Conservation (phyloP, 2,797 vertebrate genomes). For the Spheniscus humboldti region DNA sequence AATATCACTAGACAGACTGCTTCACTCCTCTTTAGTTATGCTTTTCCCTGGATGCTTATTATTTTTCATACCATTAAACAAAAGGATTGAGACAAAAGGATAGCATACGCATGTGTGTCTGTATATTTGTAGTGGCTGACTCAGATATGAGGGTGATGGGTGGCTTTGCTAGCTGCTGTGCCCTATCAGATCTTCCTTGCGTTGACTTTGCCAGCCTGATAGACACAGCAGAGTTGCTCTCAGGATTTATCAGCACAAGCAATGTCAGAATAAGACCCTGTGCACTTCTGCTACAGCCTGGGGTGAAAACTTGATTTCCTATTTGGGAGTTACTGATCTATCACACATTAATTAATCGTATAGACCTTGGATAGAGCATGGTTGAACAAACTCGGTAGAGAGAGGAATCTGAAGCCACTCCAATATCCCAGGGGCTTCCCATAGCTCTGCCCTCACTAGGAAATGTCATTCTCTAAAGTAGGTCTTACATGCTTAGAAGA, state of each 20-base stretch:
- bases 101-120: fast-evolving
- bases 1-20: background rate
- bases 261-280: slow-evolving; percentile 1
- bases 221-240: background rate
- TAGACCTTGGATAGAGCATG: background rate
- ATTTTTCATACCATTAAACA: background rate
- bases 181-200: background rate
- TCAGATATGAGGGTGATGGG: background rate
- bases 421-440: background rate
- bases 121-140: background rate
- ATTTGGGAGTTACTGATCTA: slow-evolving; percentile 44
- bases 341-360: slow-evolving; percentile 41
- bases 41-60: background rate
- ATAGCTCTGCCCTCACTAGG: slow-evolving; percentile 23
- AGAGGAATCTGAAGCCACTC: slow-evolving; percentile 1
- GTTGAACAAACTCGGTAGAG: background rate
- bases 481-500: slow-evolving; percentile 38
- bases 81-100: background rate
- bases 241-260: background rate
- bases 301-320: slow-evolving; percentile 15
- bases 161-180: background rate
- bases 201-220: background rate
- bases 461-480: slow-evolving; percentile 34
- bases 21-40: background rate
- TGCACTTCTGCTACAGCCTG: background rate